phyloP scores from a whole-genome alignment of 2,888 invertebrate genomes.

The Acleris literana region DNA sequence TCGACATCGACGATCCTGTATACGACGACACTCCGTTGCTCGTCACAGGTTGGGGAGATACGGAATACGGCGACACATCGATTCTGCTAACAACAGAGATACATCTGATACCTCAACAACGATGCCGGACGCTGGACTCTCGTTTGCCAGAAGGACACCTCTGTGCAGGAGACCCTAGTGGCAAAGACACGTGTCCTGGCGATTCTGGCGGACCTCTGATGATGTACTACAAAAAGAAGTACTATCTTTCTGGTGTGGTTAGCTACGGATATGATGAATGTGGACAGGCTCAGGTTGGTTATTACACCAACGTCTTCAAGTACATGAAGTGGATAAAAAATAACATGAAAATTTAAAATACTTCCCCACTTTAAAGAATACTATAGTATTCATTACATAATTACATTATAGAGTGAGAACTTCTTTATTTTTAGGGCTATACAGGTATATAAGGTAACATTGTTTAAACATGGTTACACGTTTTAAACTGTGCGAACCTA shows the following conservation, averaged over 20 bases:
- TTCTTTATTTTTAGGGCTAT: too few species aligned
- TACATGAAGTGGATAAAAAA: conserved; percentile 24
- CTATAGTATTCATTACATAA: too few species aligned
- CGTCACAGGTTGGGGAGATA: conserved; percentile 26
- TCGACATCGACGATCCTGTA: conserved; percentile 4
- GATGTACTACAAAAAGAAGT: not conserved
- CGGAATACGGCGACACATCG: not conserved
- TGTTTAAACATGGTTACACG: too few species aligned
- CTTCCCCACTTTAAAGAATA: too few species aligned
- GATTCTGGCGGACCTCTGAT: conserved; percentile 33
- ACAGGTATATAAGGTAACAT: too few species aligned
- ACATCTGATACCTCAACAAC: conserved; percentile 1
- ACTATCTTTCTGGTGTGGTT: too few species aligned
- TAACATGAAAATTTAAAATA: conserved; percentile 4
- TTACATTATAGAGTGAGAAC: too few species aligned
- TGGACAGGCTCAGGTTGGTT: conserved; percentile 1
- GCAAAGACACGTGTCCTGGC: conserved; percentile 23
- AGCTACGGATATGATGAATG: not conserved
- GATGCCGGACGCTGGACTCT: conserved; percentile 11
- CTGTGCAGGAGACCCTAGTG: conserved; percentile 15
- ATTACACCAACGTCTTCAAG: conserved; percentile 26
- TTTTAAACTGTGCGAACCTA: too few species aligned
- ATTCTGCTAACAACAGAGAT: conserved; percentile 16
- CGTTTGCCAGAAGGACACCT: conserved; percentile 10
- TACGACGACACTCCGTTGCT: not conserved